phyloP scores from a whole-genome alignment of 2,888 invertebrate genomes.

The Arge pagana region DNA sequence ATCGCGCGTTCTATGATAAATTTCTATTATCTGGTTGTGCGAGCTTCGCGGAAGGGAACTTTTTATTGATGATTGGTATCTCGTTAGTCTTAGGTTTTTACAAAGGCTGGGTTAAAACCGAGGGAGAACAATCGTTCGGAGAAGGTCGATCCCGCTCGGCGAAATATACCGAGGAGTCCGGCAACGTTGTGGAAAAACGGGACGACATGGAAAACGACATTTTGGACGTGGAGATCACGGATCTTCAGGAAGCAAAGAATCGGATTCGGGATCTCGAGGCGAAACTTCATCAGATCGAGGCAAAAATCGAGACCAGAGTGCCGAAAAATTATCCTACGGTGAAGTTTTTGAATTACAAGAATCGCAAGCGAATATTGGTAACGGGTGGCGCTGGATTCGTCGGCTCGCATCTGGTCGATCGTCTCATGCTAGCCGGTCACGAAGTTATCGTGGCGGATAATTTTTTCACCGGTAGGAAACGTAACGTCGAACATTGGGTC shows the following conservation, averaged over 20 bases:
- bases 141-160: conserved; percentile 23
- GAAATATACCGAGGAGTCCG: conserved; percentile 21
- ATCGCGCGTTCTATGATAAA: neutral
- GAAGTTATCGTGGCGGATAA: conserved; percentile 97
- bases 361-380: conserved; percentile 90
- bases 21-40: conserved; percentile 2
- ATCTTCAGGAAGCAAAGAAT: conserved; percentile 67
- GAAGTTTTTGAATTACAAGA: conserved; percentile 88
- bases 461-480: conserved; percentile 95
- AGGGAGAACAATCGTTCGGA: conserved; percentile 41
- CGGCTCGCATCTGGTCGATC: conserved; percentile 97
- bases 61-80: conserved; percentile 3
- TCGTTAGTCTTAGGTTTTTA: conserved; percentile 57
- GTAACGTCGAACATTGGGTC: conserved; percentile 98
- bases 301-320: conserved; percentile 61
- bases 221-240: conserved; percentile 48
- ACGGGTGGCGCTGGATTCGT: conserved; percentile 98
- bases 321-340: conserved; percentile 90
- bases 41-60: conserved; percentile 5
- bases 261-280: conserved; percentile 72
- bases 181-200: conserved; percentile 26
- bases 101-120: conserved; percentile 53
- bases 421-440: conserved; percentile 93
- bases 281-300: conserved; percentile 73
- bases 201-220: conserved; percentile 29